Percentiles rank a stretch among this genome's conserved stretches.
phyloP scores from a whole-genome alignment of 2,888 invertebrate species.

The Drosophila antonietae region DNA sequence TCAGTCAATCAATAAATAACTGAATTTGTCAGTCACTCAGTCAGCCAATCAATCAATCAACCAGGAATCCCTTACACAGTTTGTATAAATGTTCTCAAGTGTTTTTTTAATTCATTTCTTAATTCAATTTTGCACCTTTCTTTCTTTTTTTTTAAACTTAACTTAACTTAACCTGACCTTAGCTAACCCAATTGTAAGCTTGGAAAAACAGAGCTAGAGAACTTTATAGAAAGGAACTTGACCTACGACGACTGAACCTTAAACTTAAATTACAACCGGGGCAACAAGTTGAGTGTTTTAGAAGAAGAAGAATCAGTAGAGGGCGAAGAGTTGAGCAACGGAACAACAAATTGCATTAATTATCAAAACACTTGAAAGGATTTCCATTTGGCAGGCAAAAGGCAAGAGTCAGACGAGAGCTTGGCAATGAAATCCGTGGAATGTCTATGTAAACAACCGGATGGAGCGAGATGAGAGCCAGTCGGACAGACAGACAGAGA shows the following conservation, averaged over 20 bases:
- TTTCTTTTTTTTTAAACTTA: background rate
- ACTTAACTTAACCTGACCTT: background rate
- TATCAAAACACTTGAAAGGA: slow-evolving; percentile 71
- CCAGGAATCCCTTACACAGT: background rate
- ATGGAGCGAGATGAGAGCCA: slow-evolving; percentile 11
- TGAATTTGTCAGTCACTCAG: background rate
- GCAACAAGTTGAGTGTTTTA: slow-evolving; percentile 46
- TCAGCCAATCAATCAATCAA: background rate
- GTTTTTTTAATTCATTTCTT: background rate
- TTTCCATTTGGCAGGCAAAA: slow-evolving; percentile 51
- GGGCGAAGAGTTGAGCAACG: slow-evolving; percentile 19
- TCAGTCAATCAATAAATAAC: background rate
- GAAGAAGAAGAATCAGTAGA: slow-evolving; percentile 8
- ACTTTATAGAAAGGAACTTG: background rate
- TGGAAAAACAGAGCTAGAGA: background rate
- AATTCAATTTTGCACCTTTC: background rate
- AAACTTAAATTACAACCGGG: slow-evolving; percentile 3
- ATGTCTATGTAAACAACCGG: slow-evolving; percentile 64
- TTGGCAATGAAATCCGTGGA: slow-evolving; percentile 50
- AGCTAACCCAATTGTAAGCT: background rate
- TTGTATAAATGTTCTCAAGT: background rate
- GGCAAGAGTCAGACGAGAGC: slow-evolving; percentile 39
- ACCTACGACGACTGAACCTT: slow-evolving; percentile 25
- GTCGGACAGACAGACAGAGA: background rate
- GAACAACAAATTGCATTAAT: slow-evolving; percentile 73